A percentile compares a stretch with the other conserved stretches of the same genome.
Evolutionary conservation across 2,113 vertebrate species (phyloP).

Genomic region (Rhea pennata): DNA sequence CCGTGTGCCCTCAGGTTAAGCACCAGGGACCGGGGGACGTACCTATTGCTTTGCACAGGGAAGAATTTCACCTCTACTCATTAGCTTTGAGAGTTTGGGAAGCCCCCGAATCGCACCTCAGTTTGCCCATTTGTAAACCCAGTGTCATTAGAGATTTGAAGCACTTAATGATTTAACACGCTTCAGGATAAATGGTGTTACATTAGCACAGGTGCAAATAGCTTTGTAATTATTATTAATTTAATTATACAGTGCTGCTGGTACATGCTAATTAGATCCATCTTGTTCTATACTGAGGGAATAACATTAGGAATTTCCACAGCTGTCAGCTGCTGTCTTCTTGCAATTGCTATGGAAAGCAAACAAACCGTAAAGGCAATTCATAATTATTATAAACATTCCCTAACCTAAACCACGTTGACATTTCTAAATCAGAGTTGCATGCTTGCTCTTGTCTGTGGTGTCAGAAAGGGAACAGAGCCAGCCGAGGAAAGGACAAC

Average conservation of each 20-base stretch:
- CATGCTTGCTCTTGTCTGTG: slow-evolving; percentile 26
- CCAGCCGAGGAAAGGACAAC: slow-evolving; percentile 16
- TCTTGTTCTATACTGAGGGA: neutral
- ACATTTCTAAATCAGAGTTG: slow-evolving; percentile 32
- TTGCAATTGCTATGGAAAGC: slow-evolving; percentile 52
- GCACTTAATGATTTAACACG: neutral
- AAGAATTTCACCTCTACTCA: neutral
- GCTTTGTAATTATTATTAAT: slow-evolving; percentile 46
- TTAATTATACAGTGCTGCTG: slow-evolving; percentile 14
- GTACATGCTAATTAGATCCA: slow-evolving; percentile 36
- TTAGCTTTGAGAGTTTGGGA: neutral
- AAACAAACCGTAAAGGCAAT: slow-evolving; percentile 67
- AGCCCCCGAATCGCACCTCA: accelerated
- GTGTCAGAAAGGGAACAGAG: slow-evolving; percentile 26
- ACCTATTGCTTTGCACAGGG: neutral
- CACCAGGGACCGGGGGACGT: neutral
- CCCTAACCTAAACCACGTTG: slow-evolving; percentile 64
- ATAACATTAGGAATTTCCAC: slow-evolving; percentile 22
- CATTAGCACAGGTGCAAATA: slow-evolving; percentile 60
- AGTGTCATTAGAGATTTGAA: neutral
- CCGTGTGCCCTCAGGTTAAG: neutral
- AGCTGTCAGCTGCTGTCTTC: slow-evolving; percentile 65
- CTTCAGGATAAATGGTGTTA: neutral
- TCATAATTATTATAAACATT: slow-evolving; percentile 65
- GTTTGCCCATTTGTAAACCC: neutral